Conservation (phyloP, 2,888 invertebrate species). For the Cenopis cana region DNA sequence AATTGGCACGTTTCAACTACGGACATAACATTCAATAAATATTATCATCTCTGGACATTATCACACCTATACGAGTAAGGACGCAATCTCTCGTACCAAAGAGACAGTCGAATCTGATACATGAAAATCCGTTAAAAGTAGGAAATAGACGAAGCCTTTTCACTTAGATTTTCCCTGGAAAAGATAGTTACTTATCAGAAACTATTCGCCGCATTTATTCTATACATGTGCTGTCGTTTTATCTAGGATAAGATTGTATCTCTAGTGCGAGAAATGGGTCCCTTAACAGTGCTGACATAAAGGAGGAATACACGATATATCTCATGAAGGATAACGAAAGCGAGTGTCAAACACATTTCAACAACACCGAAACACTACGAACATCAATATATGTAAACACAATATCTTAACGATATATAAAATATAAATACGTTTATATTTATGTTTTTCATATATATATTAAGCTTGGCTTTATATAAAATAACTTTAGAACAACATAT, state of each 20-base stretch:
- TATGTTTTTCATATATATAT: background rate
- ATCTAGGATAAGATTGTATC: slow-evolving; percentile 1
- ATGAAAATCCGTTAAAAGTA: background rate
- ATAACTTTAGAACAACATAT: slow-evolving; percentile 1
- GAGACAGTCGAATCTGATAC: slow-evolving; percentile 5
- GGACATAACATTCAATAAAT: slow-evolving; percentile 41
- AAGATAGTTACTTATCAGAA: background rate
- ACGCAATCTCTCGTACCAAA: background rate
- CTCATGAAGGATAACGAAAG: slow-evolving; percentile 24
- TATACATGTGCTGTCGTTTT: background rate
- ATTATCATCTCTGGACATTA: slow-evolving; percentile 21
- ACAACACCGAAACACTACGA: slow-evolving; percentile 37
- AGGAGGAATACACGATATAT: slow-evolving; percentile 14
- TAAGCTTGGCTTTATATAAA: slow-evolving; percentile 7
- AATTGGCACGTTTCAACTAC: slow-evolving; percentile 43
- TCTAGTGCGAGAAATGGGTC: slow-evolving; percentile 4
- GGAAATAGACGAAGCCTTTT: slow-evolving; percentile 2
- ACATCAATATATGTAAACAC: slow-evolving; percentile 40
- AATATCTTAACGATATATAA: slow-evolving; percentile 17
- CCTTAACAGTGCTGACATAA: slow-evolving; percentile 21
- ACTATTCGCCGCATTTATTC: background rate
- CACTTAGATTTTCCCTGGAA: background rate
- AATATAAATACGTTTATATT: slow-evolving; percentile 9
- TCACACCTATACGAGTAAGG: slow-evolving; percentile 23
- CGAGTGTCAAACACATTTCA: slow-evolving; percentile 25